Conservation (phyloP, 2,797 vertebrate genomes). For the Gobionotothen gibberifrons region DNA sequence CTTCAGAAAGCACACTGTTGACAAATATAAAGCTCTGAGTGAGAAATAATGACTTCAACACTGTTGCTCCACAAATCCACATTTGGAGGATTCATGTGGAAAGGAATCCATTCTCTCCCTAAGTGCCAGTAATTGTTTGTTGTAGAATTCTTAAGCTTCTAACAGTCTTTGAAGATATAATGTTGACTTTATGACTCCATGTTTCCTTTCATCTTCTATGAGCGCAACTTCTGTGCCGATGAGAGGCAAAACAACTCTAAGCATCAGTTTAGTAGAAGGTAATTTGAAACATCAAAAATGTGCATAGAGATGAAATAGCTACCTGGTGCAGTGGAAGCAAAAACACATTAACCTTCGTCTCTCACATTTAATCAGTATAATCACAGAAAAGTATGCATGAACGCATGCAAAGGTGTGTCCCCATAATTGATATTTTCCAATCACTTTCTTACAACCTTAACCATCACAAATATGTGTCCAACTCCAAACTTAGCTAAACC, state of each 20-base stretch:
- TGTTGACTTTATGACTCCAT: constrained; percentile 42
- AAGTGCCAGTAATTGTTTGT: constrained; percentile 66
- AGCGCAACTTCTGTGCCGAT: constrained; percentile 30
- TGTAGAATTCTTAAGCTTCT: constrained; percentile 49
- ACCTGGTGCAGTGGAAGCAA: constrained; percentile 13
- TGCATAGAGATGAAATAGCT: constrained; percentile 49
- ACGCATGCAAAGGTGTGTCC: not conserved
- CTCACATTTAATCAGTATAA: constrained; percentile 38
- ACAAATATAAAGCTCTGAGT: constrained; percentile 45
- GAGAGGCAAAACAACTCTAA: constrained; percentile 38
- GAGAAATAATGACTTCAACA: constrained; percentile 61
- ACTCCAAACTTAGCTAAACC: not conserved
- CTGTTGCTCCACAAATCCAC: constrained; percentile 39
- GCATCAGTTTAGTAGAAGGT: constrained; percentile 27
- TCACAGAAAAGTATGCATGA: constrained; percentile 20
- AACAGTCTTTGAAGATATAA: constrained; percentile 61
- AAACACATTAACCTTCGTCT: constrained; percentile 41
- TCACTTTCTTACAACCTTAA: not conserved
- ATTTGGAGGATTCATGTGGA: constrained; percentile 45
- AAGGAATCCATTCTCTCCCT: constrained; percentile 50
- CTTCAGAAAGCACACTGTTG: constrained; percentile 53
- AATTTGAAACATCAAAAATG: constrained; percentile 59
- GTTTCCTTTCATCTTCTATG: constrained; percentile 67
- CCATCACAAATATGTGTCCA: not conserved
- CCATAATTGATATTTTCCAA: not conserved